phyloP scores from a whole-genome alignment of 2,888 invertebrate genomes.

The Sthenelais limicola region DNA sequence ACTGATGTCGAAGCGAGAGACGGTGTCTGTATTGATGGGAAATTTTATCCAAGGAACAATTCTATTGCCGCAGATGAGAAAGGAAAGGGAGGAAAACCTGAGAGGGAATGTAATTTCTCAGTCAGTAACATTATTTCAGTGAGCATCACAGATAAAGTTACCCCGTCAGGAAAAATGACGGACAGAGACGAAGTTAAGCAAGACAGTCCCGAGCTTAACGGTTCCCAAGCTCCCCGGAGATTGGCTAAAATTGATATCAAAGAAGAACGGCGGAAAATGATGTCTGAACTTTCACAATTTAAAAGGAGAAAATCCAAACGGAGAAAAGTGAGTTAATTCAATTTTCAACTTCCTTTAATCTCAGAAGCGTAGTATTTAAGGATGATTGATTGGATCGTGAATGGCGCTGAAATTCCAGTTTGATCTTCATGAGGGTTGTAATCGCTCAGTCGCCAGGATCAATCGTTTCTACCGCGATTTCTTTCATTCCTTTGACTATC shows the following conservation, averaged over 20 bases:
- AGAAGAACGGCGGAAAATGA: slow-evolving; percentile 17
- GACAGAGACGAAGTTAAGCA: neutral
- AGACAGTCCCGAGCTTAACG: neutral
- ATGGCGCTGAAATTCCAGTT: too few species aligned
- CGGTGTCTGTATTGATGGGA: slow-evolving; percentile 24
- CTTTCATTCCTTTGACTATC: too few species aligned
- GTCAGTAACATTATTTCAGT: slow-evolving; percentile 14
- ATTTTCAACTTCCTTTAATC: too few species aligned
- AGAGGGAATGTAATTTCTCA: too few species aligned
- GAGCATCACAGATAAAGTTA: neutral
- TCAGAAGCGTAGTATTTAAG: too few species aligned
- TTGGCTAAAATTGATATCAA: slow-evolving; percentile 27
- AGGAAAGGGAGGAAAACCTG: too few species aligned
- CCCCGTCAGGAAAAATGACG: neutral
- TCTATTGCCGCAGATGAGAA: too few species aligned
- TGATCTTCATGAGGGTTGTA: too few species aligned
- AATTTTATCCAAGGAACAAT: slow-evolving; percentile 23
- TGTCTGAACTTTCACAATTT: slow-evolving; percentile 20
- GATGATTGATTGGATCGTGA: too few species aligned
- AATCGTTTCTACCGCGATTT: too few species aligned
- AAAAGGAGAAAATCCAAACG: slow-evolving; percentile 20
- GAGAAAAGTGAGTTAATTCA: too few species aligned
- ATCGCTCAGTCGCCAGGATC: too few species aligned
- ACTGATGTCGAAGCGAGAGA: neutral
- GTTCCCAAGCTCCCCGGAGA: slow-evolving; percentile 1